Evolutionary conservation across 1,140 invertebrate species (phyloP), one percentile per base, ranked within the genome.

Genomic region (Holotrichia oblita): DNA sequence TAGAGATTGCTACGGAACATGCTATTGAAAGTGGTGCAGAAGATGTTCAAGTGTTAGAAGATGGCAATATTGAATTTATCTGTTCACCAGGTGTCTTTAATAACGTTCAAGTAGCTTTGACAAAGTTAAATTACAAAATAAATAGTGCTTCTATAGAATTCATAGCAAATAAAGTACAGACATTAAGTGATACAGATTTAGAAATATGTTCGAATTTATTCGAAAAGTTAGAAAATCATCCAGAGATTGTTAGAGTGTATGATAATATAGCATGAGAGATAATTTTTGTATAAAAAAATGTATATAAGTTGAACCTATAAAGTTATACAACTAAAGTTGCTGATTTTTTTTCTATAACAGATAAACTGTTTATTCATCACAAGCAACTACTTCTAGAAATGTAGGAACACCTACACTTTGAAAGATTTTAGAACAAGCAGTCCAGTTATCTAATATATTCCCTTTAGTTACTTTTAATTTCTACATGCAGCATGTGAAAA

Each of bases 1-100:
- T 91, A 40, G 90, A 93, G 81, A 82, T 84, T 48, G 90, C 89
- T 12, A 89, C 88, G 9, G 91, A 93, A 40, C 88, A 92, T 87
- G 92, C 92, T 0, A 93, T 93, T 79, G 86, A 88, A 55, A 55
- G 14, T 55, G 14, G 10, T 9, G 81, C 0, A 78, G 84, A 14
- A 83, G 92, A 93, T 76, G 90, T 92, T 2, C 85, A 88, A 85
- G 42, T 89, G 44, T 80, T 89, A 24, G 83, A 89, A 9, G 82
- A 87, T 24, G 83, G 86, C 40, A 81, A 78, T 41, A 86, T 87
- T 22, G 69, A 89, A 87, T 91, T 91, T 77, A 80, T 80, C 27
- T 89, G 87, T 82, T 85, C 85, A 6, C 82, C 87, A 40, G 34
- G 78, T 0, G 81, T 79, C 40, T 77, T 89, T 3, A 64, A 76